These are phyloP conservation scores for Sarcophaga caerulescens DNA, from an alignment of 2,888 invertebrate genomes.

Conservation along the genomic window DNA sequence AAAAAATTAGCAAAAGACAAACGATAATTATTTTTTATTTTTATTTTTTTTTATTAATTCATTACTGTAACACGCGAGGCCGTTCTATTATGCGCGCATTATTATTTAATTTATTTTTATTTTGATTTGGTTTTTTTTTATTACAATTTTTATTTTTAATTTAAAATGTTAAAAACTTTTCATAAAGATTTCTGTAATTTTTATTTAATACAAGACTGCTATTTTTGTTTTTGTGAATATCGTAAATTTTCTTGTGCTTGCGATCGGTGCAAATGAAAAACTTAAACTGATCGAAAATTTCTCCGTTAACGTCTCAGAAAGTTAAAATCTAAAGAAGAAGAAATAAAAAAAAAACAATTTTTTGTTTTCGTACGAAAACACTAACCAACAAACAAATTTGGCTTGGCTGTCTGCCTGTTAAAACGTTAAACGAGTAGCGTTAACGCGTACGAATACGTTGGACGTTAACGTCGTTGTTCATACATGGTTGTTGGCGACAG, in stretches of 20 bases:
- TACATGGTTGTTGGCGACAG: background rate
- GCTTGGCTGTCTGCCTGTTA: conserved; percentile 33
- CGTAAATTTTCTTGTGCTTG: conserved; percentile 73
- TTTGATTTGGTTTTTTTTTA: conserved; percentile 18
- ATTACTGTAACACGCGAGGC: conserved; percentile 40
- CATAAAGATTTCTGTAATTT: conserved; percentile 69
- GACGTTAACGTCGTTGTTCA: conserved; percentile 11
- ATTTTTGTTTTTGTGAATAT: conserved; percentile 39
- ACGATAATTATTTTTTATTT: background rate
- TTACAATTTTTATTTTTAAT: background rate
- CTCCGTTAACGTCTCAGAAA: conserved; percentile 77
- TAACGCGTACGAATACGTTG: conserved; percentile 1
- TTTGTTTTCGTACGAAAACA: conserved; percentile 59
- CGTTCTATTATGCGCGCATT: conserved; percentile 61
- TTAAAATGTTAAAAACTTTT: conserved; percentile 58
- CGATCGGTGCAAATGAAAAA: conserved; percentile 80
- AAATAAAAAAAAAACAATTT: background rate
- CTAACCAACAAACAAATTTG: conserved; percentile 45
- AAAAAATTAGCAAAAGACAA: too few relatives aligned
- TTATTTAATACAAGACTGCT: conserved; percentile 2
- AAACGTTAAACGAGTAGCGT: conserved; percentile 34
- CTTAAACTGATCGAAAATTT: conserved; percentile 81
- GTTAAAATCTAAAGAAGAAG: conserved; percentile 64
- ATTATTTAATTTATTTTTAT: conserved; percentile 38
- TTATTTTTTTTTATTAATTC: conserved; percentile 8